These are phyloP conservation scores for Globia sparganii DNA, from an alignment of 2,888 invertebrate genomes.

Conservation along the genomic window DNA sequence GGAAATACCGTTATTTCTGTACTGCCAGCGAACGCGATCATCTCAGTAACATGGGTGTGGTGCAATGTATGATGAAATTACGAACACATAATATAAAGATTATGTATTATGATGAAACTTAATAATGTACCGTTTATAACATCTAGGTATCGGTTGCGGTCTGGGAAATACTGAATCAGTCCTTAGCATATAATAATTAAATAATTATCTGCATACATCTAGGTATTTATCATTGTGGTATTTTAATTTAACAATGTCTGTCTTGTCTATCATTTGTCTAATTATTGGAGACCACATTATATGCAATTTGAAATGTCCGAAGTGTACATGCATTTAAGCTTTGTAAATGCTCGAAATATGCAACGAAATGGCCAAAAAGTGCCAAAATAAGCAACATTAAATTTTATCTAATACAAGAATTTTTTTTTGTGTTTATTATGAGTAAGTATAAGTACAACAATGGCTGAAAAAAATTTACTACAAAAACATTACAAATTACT, in stretches of 20 bases:
- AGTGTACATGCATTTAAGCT: neutral
- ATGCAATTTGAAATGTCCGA: neutral
- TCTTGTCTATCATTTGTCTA: neutral
- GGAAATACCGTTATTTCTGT: neutral
- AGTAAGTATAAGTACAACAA: too few species aligned
- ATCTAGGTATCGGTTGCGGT: neutral
- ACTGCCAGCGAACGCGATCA: neutral
- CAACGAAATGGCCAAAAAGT: too few species aligned
- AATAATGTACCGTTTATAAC: neutral
- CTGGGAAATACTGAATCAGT: neutral
- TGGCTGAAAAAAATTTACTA: too few species aligned
- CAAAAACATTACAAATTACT: too few species aligned
- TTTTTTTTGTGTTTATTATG: too few species aligned
- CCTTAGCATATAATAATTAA: neutral
- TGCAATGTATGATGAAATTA: conserved; percentile 9
- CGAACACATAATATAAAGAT: neutral
- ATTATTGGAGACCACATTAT: neutral
- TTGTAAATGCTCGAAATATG: neutral
- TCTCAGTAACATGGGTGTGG: neutral
- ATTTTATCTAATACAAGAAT: too few species aligned
- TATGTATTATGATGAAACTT: conserved; percentile 7
- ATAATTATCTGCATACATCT: neutral
- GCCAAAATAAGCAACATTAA: too few species aligned
- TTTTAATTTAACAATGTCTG: neutral
- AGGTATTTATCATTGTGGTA: neutral